These are phyloP conservation scores for Lordiphosa clarofinis DNA, from an alignment of 1,140 invertebrate genomes.

Conservation along the genomic window DNA sequence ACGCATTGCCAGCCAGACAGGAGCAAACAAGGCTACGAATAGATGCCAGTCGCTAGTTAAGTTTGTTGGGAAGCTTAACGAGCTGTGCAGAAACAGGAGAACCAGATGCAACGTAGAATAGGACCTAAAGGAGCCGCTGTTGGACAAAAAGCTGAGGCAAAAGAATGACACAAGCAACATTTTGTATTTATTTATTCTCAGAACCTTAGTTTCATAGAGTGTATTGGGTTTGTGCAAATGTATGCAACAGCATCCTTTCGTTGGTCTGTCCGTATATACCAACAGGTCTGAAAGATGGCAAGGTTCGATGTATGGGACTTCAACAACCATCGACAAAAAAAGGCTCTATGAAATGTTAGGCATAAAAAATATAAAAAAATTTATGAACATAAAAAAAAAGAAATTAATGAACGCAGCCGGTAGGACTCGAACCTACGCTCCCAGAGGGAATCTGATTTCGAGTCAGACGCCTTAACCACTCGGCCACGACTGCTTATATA, in stretches of 20 bases:
- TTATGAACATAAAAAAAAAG: not conserved
- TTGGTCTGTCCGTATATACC: too few species aligned
- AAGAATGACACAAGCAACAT: constrained; percentile 31
- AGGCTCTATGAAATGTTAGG: too few species aligned
- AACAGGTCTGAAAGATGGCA: too few species aligned
- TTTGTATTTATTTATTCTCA: not conserved
- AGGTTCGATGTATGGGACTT: too few species aligned
- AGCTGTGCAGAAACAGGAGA: not conserved
- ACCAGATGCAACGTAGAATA: not conserved
- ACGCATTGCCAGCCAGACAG: constrained; percentile 44
- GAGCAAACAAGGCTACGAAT: constrained; percentile 9
- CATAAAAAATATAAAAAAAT: too few species aligned
- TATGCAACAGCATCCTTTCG: too few species aligned
- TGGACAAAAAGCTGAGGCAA: not conserved
- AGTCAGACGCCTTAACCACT: constrained; percentile 93
- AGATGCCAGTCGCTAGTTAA: constrained; percentile 17
- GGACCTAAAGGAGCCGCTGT: too few species aligned
- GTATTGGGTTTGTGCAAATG: too few species aligned
- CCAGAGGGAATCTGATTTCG: constrained; percentile 92
- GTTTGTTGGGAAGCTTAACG: constrained; percentile 30
- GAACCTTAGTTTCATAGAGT: too few species aligned
- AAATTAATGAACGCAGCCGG: constrained; percentile 80
- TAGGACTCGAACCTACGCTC: constrained; percentile 93
- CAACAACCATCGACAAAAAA: too few species aligned
- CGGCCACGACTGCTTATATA: constrained; percentile 86